Evolutionary conservation across 2,113 vertebrate species (phyloP).

Genomic region (Sander vitreus): DNA sequence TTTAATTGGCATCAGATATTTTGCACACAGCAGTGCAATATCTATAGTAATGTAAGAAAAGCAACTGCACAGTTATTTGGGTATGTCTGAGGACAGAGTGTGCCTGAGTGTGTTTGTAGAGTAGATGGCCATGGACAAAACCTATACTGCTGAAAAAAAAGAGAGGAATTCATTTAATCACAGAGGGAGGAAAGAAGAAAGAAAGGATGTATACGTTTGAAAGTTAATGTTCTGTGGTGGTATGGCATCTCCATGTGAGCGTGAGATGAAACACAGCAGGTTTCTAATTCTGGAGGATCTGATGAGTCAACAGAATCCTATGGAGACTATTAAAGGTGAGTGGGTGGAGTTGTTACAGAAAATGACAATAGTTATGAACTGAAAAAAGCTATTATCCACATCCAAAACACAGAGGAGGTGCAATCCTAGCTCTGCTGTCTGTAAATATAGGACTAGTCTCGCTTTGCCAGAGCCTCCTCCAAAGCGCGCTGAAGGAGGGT

Average conservation of each 20-base stretch:
- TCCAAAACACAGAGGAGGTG: constrained; percentile 38
- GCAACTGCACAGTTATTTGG: constrained; percentile 1
- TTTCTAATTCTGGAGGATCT: constrained; percentile 47
- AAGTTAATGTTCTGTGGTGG: constrained; percentile 41
- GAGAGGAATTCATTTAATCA: background rate
- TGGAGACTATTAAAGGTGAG: constrained; percentile 23
- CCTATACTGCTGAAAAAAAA: background rate
- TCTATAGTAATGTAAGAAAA: constrained; percentile 27
- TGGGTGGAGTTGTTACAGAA: constrained; percentile 12
- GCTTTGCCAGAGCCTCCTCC: too few relatives aligned
- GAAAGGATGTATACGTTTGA: background rate
- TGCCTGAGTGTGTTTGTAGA: background rate
- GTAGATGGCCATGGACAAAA: constrained; percentile 5
- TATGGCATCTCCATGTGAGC: constrained; percentile 20
- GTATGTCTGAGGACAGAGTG: background rate
- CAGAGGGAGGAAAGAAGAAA: background rate
- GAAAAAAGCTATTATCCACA: background rate
- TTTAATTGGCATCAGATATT: constrained; percentile 46
- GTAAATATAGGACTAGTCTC: background rate
- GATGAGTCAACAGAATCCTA: constrained; percentile 46
- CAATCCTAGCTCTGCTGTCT: background rate
- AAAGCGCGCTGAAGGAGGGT: too few relatives aligned
- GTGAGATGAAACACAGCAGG: constrained; percentile 53
- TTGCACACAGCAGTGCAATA: constrained; percentile 1
- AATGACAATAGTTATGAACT: constrained; percentile 26